Evolutionary conservation across 2,113 vertebrate genomes (phyloP).

Genomic region (Anser brachyrhynchus): DNA sequence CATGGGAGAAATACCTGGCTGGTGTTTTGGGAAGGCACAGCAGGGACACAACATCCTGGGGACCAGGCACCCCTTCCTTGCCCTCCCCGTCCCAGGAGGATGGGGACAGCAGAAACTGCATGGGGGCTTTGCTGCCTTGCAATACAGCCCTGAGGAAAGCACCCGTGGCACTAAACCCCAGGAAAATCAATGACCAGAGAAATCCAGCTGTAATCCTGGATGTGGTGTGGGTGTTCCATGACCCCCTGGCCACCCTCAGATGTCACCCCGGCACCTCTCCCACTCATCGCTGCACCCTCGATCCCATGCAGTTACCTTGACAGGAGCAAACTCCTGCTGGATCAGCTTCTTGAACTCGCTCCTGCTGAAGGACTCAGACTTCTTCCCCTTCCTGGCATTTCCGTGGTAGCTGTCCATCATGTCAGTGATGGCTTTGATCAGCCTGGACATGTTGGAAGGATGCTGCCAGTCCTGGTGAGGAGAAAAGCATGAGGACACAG

Average conservation of each 20-base stretch:
- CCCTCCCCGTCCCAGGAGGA: neutral
- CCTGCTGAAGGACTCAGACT: neutral
- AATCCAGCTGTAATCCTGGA: neutral
- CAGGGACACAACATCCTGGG: neutral
- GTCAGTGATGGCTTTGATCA: slow-evolving; percentile 60
- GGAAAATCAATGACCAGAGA: neutral
- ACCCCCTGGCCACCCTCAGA: neutral
- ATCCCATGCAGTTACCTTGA: neutral
- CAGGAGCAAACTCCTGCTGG: slow-evolving; percentile 59
- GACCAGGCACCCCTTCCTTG: neutral
- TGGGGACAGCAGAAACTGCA: fast-evolving
- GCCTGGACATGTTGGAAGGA: slow-evolving; percentile 8
- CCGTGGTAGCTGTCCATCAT: slow-evolving; percentile 40
- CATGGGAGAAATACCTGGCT: no score
- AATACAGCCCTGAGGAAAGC: neutral
- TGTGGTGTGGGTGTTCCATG: neutral
- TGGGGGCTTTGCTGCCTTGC: neutral
- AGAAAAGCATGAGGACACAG: neutral
- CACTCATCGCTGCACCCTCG: neutral
- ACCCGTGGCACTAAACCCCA: fast-evolving
- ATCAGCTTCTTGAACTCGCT: slow-evolving; percentile 63
- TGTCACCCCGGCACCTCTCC: neutral
- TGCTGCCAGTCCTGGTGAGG: neutral
- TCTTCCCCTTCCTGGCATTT: neutral
- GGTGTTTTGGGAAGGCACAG: neutral